Conservation (phyloP, 1,140 invertebrate species). For the Helicoverpa zea region DNA sequence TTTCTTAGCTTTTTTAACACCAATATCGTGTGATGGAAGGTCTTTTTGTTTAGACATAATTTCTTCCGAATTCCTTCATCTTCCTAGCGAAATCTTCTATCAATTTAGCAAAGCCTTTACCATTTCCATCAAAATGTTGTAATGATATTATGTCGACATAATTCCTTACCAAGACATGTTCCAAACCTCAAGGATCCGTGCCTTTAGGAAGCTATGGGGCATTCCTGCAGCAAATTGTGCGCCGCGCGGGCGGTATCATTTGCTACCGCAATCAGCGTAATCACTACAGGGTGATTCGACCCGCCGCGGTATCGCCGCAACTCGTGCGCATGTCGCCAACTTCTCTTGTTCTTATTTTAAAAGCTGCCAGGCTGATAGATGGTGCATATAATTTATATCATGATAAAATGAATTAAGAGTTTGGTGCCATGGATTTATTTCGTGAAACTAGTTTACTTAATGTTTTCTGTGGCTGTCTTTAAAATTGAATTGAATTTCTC, state of each 20-base stretch:
- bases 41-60: too few species aligned
- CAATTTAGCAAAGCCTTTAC: not conserved
- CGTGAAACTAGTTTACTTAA: too few species aligned
- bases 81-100: too few species aligned
- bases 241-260: constrained; percentile 38
- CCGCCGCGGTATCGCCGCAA: not conserved
- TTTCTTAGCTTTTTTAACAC: too few species aligned
- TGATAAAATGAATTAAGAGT: not conserved
- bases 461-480: too few species aligned
- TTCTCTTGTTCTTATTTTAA: not conserved
- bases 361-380: constrained; percentile 1
- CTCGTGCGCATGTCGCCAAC: constrained; percentile 28
- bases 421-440: too few species aligned
- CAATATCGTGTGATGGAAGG: too few species aligned
- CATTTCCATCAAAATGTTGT: not conserved
- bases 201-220: constrained; percentile 14
- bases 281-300: constrained; percentile 24
- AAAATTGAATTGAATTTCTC: too few species aligned
- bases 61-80: too few species aligned
- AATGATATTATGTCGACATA: not conserved
- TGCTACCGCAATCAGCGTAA: constrained; percentile 44
- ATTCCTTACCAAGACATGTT: not conserved
- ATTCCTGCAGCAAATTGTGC: constrained; percentile 22
- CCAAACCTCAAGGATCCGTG: constrained; percentile 6
- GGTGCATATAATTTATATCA: constrained; percentile 20